Evolutionary conservation across 2,888 invertebrate species (phyloP).

Genomic region (Dicranocentrus wangi): DNA sequence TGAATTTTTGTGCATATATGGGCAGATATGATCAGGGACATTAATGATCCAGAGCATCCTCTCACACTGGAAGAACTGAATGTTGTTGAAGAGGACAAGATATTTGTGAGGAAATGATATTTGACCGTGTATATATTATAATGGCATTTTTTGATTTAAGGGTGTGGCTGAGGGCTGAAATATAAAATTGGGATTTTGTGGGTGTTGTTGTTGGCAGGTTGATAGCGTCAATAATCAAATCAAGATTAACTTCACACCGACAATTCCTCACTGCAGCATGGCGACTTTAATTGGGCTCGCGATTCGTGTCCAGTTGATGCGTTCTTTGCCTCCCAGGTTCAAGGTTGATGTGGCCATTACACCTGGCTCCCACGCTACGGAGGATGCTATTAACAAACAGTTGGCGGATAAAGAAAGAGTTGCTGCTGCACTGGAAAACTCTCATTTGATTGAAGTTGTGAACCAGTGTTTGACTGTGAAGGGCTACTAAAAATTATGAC

Average conservation of each 20-base stretch:
- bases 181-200: too few species aligned
- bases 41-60: slow-evolving; percentile 99
- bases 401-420: slow-evolving; percentile 98
- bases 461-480: slow-evolving; percentile 86
- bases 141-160: too few species aligned
- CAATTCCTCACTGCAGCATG: slow-evolving; percentile 99
- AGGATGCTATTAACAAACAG: slow-evolving; percentile 96
- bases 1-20: slow-evolving; percentile 68
- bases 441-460: slow-evolving; percentile 91
- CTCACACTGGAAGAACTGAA: slow-evolving; percentile 94
- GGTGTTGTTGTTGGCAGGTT: slow-evolving; percentile 77
- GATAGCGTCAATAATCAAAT: slow-evolving; percentile 84
- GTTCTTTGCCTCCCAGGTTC: slow-evolving; percentile 87
- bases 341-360: slow-evolving; percentile 91
- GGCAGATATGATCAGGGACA: slow-evolving; percentile 90
- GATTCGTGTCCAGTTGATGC: slow-evolving; percentile 91
- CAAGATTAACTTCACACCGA: slow-evolving; percentile 92
- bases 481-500: slow-evolving; percentile 42
- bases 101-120: slow-evolving; percentile 77
- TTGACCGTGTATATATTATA: too few species aligned
- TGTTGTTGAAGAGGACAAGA: slow-evolving; percentile 89
- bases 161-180: too few species aligned
- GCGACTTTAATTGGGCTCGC: slow-evolving; percentile 95
- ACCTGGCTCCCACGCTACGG: slow-evolving; percentile 94
- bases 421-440: slow-evolving; percentile 96